Evolutionary conservation across 2,113 vertebrate genomes (phyloP).

Genomic region (Pholis gunnellus): DNA sequence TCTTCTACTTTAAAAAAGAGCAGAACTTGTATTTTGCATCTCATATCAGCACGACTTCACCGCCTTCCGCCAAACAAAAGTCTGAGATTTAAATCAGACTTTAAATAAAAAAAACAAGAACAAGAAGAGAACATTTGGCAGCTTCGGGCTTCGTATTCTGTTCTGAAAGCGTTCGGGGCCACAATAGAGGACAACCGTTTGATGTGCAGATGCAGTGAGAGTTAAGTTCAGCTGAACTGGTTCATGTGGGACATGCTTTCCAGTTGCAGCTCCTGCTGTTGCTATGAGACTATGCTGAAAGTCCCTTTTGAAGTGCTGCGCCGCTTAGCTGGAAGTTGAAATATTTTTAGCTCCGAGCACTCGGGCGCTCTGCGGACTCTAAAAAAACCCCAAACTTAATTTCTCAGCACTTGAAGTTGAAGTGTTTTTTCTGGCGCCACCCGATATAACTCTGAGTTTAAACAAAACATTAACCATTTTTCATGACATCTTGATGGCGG

Average conservation of each 20-base stretch:
- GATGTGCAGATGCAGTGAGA: slow-evolving; percentile 5
- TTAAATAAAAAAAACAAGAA: background rate
- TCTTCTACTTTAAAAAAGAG: background rate
- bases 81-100: background rate
- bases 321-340: slow-evolving; percentile 20
- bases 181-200: background rate
- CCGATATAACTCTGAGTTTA: background rate
- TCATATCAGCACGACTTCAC: background rate
- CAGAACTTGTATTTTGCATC: background rate
- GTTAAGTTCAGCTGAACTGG: background rate
- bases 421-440: background rate
- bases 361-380: background rate
- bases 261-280: slow-evolving; percentile 26
- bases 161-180: background rate
- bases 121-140: background rate
- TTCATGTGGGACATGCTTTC: background rate
- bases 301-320: slow-evolving; percentile 12
- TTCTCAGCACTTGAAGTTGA: slow-evolving; percentile 13
- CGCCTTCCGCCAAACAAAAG: background rate
- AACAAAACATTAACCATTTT: background rate
- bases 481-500: background rate
- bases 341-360: slow-evolving; percentile 33
- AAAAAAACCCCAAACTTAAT: background rate
- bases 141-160: background rate
- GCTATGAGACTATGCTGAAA: slow-evolving; percentile 13